Base-by-base conservation (phyloP, 2,888 invertebrate species). In the Ganaspis brasiliensis region DNA sequence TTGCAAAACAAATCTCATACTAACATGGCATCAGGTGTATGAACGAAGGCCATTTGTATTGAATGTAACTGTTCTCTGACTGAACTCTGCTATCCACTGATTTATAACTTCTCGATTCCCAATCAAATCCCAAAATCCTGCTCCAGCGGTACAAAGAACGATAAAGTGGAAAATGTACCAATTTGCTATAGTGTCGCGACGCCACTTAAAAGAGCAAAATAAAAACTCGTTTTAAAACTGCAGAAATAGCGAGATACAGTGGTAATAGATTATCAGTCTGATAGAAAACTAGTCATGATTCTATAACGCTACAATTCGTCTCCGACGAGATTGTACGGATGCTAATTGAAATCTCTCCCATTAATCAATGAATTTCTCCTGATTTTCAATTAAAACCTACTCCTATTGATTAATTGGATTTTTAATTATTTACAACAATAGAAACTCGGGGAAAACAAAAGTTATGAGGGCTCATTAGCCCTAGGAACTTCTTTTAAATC, bases 31-130 rank as follows among this genome's bases (percentile, higher is more conserved):
- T 74, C 71, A 52, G 73, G 73, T 57, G 70, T 71, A 59, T 52
- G 67, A 8, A 49, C 19, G 26, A 49, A 74, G 67, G 63, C 79
- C 78, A 82, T 81, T 82, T 77, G 75, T 78, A 79, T 63, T 74
- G n/a, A n/a, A 45, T 52, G 78, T 78, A 81, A 79, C 40, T 57
- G 63, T 67, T 73, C 52, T n/a, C 40, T 12, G 19, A 37, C 31
- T 21, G 31, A 73, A 55, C 70, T 55, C 21, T 55, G 12, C 24
- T 52, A 5, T 40, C 21, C 52, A 67, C 73, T 76, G 73, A 76
- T 76, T 76, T 73, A 52, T 52, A 45, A 73, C 37, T 52, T 10
- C 56, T 73, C 63, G 61, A 76, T 73, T 67, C 26, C n/a, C 55
- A 24, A 74, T 74, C 74, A 70, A 70, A 74, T 57, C 37, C 12